These are phyloP conservation scores for Acanthococcus lagerstroemiae DNA, from an alignment of 2,888 invertebrate genomes.

Conservation along the genomic window DNA sequence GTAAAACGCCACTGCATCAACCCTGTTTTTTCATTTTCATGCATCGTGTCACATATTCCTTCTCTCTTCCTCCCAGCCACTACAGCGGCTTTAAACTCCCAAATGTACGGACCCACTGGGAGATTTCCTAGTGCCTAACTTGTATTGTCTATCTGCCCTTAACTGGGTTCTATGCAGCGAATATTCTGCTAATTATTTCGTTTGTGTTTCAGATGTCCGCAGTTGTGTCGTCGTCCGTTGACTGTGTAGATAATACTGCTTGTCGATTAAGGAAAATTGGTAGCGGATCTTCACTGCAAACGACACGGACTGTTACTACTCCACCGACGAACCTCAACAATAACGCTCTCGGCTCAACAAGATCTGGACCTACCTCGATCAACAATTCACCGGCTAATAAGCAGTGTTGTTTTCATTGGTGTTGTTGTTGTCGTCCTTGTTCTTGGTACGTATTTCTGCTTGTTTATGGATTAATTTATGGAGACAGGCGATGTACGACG, in stretches of 20 bases:
- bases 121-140: no score
- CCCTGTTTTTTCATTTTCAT: no score
- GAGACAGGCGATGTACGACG: no score
- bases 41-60: no score
- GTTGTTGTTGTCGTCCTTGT: slow-evolving; percentile 47
- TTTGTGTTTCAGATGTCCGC: slow-evolving; percentile 25
- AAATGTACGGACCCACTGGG: no score
- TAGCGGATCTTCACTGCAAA: slow-evolving; percentile 29
- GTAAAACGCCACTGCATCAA: no score
- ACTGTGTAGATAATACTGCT: slow-evolving; percentile 21
- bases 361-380: slow-evolving; percentile 17
- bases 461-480: no score
- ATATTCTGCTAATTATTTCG: not conserved
- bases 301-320: slow-evolving; percentile 28
- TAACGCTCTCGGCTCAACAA: slow-evolving; percentile 22
- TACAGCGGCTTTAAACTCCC: no score
- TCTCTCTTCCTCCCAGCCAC: no score
- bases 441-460: slow-evolving; percentile 45
- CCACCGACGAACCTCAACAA: slow-evolving; percentile 23
- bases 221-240: slow-evolving; percentile 32
- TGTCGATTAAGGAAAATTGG: slow-evolving; percentile 27
- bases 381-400: slow-evolving; percentile 36
- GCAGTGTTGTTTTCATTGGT: slow-evolving; percentile 45
- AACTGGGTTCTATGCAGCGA: no score
- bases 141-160: no score